Conservation (phyloP, 2,888 invertebrate species). For the Anoncus sp. region DNA sequence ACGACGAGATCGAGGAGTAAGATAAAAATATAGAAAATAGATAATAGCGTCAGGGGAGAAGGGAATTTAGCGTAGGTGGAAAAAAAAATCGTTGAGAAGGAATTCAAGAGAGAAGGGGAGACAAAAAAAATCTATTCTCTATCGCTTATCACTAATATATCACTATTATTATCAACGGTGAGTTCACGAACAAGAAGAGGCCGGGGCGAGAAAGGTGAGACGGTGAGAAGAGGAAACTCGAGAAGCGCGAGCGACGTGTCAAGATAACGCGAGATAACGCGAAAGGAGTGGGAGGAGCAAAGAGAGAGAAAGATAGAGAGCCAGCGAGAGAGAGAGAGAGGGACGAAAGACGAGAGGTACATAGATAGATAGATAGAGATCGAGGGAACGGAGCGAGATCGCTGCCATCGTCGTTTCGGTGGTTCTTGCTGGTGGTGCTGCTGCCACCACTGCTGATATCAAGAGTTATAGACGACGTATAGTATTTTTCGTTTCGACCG, state of each 20-base stretch:
- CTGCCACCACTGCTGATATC: slow-evolving; percentile 45
- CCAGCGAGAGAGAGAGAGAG: slow-evolving; percentile 49
- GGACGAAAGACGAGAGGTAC: slow-evolving; percentile 47
- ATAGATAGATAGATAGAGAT: slow-evolving; percentile 46
- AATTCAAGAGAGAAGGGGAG: not conserved
- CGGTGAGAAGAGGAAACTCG: slow-evolving; percentile 52
- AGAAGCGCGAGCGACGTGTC: slow-evolving; percentile 60
- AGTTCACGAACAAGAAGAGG: not conserved
- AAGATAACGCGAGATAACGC: slow-evolving; percentile 56
- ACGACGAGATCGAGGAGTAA: slow-evolving; percentile 12
- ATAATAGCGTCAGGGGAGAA: not conserved
- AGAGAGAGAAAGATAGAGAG: slow-evolving; percentile 46
- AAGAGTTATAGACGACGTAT: slow-evolving; percentile 24
- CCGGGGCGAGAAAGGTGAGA: slow-evolving; percentile 19
- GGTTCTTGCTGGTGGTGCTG: slow-evolving; percentile 44
- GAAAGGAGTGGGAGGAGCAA: slow-evolving; percentile 46
- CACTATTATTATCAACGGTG: slow-evolving; percentile 17
- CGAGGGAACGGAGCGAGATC: slow-evolving; percentile 39
- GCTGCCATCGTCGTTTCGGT: slow-evolving; percentile 47
- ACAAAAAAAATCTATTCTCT: slow-evolving; percentile 14
- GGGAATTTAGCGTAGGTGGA: not conserved
- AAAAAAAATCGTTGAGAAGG: slow-evolving; percentile 1
- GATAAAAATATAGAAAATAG: slow-evolving; percentile 19
- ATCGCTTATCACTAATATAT: slow-evolving; percentile 18
- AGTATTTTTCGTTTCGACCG: slow-evolving; percentile 41